A percentile compares a stretch with the other conserved stretches of the same genome.
phyloP scores from a whole-genome alignment of 2,797 vertebrate species.

The Adelosebastes latens region DNA sequence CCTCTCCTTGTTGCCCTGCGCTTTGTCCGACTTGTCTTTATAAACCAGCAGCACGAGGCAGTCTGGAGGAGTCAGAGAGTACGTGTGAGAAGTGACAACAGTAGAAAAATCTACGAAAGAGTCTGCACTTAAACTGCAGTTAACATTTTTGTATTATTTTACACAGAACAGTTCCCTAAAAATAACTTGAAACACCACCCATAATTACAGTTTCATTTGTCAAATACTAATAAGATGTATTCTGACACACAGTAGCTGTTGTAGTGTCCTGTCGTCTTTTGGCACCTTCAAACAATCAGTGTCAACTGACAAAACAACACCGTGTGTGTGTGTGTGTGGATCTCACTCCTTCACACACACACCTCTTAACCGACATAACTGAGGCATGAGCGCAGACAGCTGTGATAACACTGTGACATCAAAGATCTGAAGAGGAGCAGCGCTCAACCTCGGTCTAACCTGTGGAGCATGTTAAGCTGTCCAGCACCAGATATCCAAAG shows the following conservation, averaged over 20 bases:
- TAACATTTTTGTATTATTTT: neutral
- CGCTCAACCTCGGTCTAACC: conserved; percentile 45
- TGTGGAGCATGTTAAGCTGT: conserved; percentile 42
- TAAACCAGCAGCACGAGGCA: conserved; percentile 74
- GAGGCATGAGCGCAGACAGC: conserved; percentile 67
- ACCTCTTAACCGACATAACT: conserved; percentile 47
- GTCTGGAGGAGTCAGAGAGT: conserved; percentile 48
- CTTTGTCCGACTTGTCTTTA: conserved; percentile 83
- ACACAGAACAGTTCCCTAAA: neutral
- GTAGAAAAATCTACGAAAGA: neutral
- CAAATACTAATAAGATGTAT: neutral
- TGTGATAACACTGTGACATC: conserved; percentile 72
- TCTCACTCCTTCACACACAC: conserved; percentile 42
- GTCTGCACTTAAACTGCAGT: neutral
- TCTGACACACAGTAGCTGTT: conserved; percentile 41
- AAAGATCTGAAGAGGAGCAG: conserved; percentile 63
- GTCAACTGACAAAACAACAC: conserved; percentile 73
- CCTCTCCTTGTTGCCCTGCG: conserved; percentile 87
- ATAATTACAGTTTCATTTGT: neutral
- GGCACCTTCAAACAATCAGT: conserved; percentile 61
- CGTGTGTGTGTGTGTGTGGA: neutral
- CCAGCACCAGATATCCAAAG: conserved; percentile 3
- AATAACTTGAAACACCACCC: neutral
- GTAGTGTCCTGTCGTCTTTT: conserved; percentile 31
- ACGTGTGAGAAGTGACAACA: neutral